Conservation (phyloP, 2,888 invertebrate species). For the Encarsia formosa region DNA sequence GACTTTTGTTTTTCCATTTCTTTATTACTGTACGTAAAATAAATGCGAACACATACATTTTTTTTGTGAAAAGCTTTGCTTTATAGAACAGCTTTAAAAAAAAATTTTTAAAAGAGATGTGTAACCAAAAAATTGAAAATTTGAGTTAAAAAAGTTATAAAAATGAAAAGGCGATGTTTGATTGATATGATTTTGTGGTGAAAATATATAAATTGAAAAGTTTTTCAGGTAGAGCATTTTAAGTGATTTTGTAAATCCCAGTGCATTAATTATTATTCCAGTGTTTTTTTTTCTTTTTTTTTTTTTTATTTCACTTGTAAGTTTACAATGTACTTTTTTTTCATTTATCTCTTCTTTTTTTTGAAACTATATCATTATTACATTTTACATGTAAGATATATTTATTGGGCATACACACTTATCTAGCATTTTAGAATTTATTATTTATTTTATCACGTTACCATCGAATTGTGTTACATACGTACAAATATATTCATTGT, state of each 20-base stretch:
- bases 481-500: slow-evolving; percentile 44
- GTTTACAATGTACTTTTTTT: slow-evolving; percentile 19
- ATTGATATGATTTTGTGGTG: too few relatives aligned
- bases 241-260: too few relatives aligned
- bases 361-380: slow-evolving; percentile 32
- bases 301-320: slow-evolving; percentile 18
- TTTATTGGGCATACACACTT: slow-evolving; percentile 42
- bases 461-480: slow-evolving; percentile 45
- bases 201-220: too few relatives aligned
- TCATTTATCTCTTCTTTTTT: slow-evolving; percentile 11
- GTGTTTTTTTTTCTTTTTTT: slow-evolving; percentile 15
- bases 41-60: slow-evolving; percentile 6
- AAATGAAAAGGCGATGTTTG: too few relatives aligned
- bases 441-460: slow-evolving; percentile 49
- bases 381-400: slow-evolving; percentile 35
- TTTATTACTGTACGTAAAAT: slow-evolving; percentile 8
- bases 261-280: slow-evolving; percentile 5
- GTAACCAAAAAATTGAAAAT: too few relatives aligned
- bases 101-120: too few relatives aligned
- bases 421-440: slow-evolving; percentile 32
- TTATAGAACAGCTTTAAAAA: too few relatives aligned
- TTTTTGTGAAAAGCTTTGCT: too few relatives aligned
- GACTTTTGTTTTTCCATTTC: too few relatives aligned
- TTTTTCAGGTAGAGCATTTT: too few relatives aligned
- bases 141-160: too few relatives aligned